These are phyloP conservation scores for Corythoichthys intestinalis DNA, from an alignment of 2,113 vertebrate species.

Conservation along the genomic window DNA sequence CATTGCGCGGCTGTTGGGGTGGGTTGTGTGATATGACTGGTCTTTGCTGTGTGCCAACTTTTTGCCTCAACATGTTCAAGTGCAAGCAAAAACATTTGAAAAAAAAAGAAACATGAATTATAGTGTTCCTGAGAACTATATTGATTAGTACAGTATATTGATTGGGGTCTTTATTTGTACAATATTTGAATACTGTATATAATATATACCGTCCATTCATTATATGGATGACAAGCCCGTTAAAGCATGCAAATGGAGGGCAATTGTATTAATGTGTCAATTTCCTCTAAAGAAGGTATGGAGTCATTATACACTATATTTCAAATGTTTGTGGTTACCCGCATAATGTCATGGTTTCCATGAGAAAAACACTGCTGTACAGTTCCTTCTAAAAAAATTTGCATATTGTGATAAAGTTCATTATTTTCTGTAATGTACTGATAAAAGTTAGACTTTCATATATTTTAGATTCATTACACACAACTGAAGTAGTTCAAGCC, in stretches of 20 bases:
- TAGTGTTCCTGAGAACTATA: too few species aligned
- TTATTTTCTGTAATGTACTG: too few species aligned
- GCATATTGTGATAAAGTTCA: too few species aligned
- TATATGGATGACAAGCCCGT: not conserved
- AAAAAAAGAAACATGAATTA: not conserved
- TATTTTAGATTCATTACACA: too few species aligned
- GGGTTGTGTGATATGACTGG: constrained; percentile 39
- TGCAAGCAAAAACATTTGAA: constrained; percentile 27
- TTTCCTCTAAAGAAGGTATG: not conserved
- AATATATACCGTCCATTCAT: too few species aligned
- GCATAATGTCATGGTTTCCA: not conserved
- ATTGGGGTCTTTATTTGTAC: not conserved
- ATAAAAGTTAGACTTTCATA: too few species aligned
- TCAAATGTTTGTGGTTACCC: too few species aligned
- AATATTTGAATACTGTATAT: not conserved
- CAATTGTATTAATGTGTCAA: not conserved
- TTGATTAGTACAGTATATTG: too few species aligned
- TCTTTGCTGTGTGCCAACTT: constrained; percentile 19
- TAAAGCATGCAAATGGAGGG: not conserved
- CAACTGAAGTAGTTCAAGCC: too few species aligned
- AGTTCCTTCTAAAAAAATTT: too few species aligned
- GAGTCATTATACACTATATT: not conserved
- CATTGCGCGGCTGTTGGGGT: constrained; percentile 63
- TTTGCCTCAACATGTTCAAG: constrained; percentile 32
- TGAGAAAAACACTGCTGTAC: not conserved